Conservation (phyloP, 2,113 vertebrate genomes). For the Sturnus vulgaris region DNA sequence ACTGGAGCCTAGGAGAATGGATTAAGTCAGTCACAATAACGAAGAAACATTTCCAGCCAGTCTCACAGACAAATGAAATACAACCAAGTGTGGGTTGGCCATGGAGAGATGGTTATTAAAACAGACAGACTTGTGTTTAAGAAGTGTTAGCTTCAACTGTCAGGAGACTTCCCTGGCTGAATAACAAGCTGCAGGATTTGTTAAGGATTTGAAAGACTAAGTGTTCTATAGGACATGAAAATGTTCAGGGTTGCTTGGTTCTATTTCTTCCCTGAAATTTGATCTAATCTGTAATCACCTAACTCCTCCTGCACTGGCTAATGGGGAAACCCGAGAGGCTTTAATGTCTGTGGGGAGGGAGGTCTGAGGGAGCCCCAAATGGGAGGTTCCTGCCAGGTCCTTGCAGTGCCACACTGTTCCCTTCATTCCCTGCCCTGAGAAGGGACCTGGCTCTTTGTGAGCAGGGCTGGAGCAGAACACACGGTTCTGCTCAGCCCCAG, state of each 20-base stretch:
- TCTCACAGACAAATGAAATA: constrained; percentile 4
- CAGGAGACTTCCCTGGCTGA: constrained; percentile 5
- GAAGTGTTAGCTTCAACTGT: constrained; percentile 10
- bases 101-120: background rate
- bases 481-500: background rate
- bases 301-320: background rate
- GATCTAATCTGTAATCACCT: background rate
- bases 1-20: background rate
- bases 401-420: rapidly evolving
- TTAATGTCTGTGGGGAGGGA: background rate
- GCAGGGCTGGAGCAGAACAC: background rate
- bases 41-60: background rate
- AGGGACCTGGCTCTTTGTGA: background rate
- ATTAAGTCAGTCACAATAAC: constrained; percentile 36
- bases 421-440: background rate
- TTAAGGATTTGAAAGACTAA: background rate
- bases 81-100: constrained; percentile 13
- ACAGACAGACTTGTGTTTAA: constrained; percentile 14
- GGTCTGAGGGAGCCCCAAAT: background rate
- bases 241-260: background rate
- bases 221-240: background rate
- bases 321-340: background rate
- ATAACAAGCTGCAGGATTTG: background rate
- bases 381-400: background rate
- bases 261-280: background rate